phyloP scores from a whole-genome alignment of 2,888 invertebrate genomes.

The Troglohyphantes excavatus region DNA sequence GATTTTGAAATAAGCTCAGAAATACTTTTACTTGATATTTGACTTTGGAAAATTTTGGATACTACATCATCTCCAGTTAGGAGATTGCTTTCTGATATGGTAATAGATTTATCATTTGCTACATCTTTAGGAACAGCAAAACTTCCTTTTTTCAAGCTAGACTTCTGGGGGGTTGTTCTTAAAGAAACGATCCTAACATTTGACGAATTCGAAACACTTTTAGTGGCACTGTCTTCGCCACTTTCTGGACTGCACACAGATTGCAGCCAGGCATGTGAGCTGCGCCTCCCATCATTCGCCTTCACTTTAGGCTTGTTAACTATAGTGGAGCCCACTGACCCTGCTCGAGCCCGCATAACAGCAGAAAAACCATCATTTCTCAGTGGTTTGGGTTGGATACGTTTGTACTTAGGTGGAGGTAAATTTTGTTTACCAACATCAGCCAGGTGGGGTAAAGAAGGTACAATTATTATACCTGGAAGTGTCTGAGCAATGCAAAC shows the following conservation, averaged over 20 bases:
- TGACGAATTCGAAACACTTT: not conserved
- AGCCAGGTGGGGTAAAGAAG: conserved; percentile 70
- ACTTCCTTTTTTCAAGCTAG: conserved; percentile 21
- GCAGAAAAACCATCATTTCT: conserved; percentile 80
- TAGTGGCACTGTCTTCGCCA: conserved; percentile 22
- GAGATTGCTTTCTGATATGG: conserved; percentile 15
- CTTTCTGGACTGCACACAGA: conserved; percentile 46
- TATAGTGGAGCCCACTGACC: conserved; percentile 68
- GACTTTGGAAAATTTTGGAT: conserved; percentile 7
- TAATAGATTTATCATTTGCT: conserved; percentile 3
- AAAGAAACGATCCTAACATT: conserved; percentile 26
- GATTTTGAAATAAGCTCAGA: conserved; percentile 61
- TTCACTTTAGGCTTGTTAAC: conserved; percentile 39
- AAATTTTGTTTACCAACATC: conserved; percentile 80
- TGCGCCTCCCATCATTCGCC: conserved; percentile 57
- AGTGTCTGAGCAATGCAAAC: conserved; percentile 75
- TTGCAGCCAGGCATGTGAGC: conserved; percentile 72
- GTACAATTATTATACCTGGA: conserved; percentile 78
- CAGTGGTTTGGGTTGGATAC: conserved; percentile 84
- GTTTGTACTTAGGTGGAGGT: conserved; percentile 84
- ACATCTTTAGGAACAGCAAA: conserved; percentile 51
- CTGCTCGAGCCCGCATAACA: conserved; percentile 53
- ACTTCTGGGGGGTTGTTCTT: conserved; percentile 17
- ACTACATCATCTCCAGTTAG: conserved; percentile 23
- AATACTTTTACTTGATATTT: conserved; percentile 28